Evolutionary conservation across 2,888 invertebrate species (phyloP).

Genomic region (Pristionchus maxplancki): DNA sequence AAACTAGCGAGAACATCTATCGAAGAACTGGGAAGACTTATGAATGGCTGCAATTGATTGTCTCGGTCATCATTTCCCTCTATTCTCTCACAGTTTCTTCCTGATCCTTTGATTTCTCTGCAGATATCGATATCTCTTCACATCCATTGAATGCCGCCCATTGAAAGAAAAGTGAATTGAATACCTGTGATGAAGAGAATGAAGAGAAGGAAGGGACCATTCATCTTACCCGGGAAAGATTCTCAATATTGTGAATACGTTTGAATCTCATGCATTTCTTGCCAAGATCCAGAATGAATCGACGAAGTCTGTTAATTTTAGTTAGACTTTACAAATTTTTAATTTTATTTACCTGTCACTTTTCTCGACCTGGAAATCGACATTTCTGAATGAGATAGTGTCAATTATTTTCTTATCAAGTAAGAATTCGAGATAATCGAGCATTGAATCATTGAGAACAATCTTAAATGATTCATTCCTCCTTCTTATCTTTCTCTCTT

Average conservation of each 20-base stretch:
- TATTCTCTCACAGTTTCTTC: not conserved
- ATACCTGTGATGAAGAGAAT: not conserved
- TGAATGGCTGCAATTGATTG: not conserved
- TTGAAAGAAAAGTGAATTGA: not conserved
- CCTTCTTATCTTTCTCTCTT: too few relatives aligned
- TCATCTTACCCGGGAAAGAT: not conserved
- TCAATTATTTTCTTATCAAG: conserved; percentile 1
- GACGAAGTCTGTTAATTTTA: not conserved
- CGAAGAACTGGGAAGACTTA: not conserved
- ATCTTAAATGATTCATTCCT: not conserved
- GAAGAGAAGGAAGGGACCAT: not conserved
- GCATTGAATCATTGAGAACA: conserved; percentile 8
- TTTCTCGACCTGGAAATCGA: conserved; percentile 3
- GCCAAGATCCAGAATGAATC: not conserved
- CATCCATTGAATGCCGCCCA: conserved; percentile 20
- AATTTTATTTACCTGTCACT: not conserved
- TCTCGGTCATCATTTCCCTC: too few relatives aligned
- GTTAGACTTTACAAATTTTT: not conserved
- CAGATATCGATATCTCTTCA: not conserved
- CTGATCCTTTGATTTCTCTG: not conserved
- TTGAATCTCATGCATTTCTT: conserved; percentile 26
- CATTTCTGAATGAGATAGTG: conserved; percentile 13
- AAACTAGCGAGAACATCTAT: not conserved
- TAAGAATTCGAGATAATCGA: not conserved
- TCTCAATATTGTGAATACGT: not conserved